phyloP scores from a whole-genome alignment of 2,888 invertebrate genomes.

The Tethea ocularis region DNA sequence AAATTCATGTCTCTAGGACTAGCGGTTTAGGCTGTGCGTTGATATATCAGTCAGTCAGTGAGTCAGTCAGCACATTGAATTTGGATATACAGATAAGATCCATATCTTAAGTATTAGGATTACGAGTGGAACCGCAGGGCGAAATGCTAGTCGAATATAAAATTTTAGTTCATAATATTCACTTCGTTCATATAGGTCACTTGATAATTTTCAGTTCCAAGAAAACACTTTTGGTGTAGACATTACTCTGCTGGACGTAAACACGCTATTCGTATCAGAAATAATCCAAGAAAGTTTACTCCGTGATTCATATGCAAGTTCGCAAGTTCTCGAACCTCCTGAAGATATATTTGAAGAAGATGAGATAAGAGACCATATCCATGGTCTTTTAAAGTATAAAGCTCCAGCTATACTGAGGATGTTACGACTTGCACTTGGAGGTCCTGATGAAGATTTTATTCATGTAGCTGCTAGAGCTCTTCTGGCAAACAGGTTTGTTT shows the following conservation, averaged over 20 bases:
- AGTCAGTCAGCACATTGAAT: no score
- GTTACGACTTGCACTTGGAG: conserved; percentile 52
- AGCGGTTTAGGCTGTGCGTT: no score
- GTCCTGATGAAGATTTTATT: conserved; percentile 51
- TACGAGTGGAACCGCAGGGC: no score
- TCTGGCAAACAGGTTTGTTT: conserved; percentile 49
- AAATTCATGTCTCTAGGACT: no score
- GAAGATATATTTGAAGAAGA: conserved; percentile 50
- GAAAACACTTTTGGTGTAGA: conserved; percentile 32
- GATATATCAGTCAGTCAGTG: no score
- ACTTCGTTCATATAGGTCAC: no score
- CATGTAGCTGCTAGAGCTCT: conserved; percentile 50
- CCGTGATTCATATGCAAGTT: conserved; percentile 49
- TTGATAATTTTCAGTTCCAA: conserved; percentile 51
- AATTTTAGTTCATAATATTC: no score
- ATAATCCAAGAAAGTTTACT: conserved; percentile 69
- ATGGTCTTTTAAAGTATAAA: conserved; percentile 60
- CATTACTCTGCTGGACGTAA: conserved; percentile 53
- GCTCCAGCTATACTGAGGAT: conserved; percentile 65
- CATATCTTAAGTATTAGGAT: no score
- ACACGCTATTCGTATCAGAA: conserved; percentile 67
- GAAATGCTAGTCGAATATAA: no score
- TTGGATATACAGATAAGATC: no score
- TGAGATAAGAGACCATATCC: conserved; percentile 49
- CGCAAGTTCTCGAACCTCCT: conserved; percentile 42